A percentile compares a stretch with the other conserved stretches of the same genome.
Conservation (phyloP, 1,140 invertebrate species). For the Drosophila saltans region DNA sequence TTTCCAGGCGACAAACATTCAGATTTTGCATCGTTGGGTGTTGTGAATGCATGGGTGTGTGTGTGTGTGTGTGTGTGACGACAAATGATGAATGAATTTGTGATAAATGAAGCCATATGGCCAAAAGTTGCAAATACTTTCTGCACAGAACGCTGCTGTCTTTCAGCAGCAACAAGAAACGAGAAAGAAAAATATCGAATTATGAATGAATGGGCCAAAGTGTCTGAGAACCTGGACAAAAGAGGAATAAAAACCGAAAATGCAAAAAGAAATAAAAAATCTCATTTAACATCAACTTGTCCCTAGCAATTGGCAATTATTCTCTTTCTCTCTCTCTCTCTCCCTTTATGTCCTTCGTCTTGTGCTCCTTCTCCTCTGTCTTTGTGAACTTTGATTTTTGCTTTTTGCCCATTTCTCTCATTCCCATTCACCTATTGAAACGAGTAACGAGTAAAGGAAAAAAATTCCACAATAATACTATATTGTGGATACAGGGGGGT, state of each 20-base stretch:
- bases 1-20: conserved; percentile 46
- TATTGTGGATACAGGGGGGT: too few relatives aligned
- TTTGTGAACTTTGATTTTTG: conserved; percentile 27
- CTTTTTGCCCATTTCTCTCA: neutral
- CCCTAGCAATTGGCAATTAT: conserved; percentile 8
- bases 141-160: conserved; percentile 37
- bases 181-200: neutral
- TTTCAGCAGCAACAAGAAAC: neutral
- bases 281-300: conserved; percentile 14
- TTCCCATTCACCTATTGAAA: neutral
- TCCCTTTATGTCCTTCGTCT: neutral
- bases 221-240: neutral
- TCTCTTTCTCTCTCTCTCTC: neutral
- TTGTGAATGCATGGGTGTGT: conserved; percentile 39
- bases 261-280: conserved; percentile 9
- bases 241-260: conserved; percentile 7
- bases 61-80: conserved; percentile 32
- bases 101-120: conserved; percentile 80
- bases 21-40: conserved; percentile 38
- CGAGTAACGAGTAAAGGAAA: neutral
- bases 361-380: conserved; percentile 62
- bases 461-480: neutral
- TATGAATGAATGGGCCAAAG: neutral
- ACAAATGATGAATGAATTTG: conserved; percentile 61
- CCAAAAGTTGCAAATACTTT: conserved; percentile 81